Conservation (phyloP, 2,797 vertebrate genomes). For the Brachymystax lenok region DNA sequence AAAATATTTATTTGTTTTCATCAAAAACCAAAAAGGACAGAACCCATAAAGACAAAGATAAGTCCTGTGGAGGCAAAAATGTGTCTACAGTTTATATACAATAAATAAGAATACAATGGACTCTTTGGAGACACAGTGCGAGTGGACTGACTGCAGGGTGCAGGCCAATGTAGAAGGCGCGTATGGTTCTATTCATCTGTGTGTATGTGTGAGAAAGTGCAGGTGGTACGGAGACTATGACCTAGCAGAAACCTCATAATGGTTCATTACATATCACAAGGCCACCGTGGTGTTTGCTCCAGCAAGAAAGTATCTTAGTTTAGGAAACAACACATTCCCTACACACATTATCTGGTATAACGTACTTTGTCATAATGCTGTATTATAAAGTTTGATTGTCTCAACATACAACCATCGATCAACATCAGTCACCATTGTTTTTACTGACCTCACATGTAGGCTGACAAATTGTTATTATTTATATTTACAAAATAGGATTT, state of each 20-base stretch:
- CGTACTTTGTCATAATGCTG: not conserved
- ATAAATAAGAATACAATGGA: conserved; percentile 37
- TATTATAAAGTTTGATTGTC: not conserved
- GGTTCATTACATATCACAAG: no score
- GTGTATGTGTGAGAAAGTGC: no score
- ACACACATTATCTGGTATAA: not conserved
- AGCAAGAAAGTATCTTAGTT: not conserved
- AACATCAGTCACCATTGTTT: not conserved
- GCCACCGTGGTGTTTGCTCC: not conserved
- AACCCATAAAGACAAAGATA: conserved; percentile 2
- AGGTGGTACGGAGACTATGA: no score
- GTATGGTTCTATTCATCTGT: no score
- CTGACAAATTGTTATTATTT: conserved; percentile 38
- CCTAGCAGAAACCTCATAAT: no score
- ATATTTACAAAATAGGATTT: conserved; percentile 70
- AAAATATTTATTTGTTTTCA: conserved; percentile 79
- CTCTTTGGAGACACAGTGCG: conserved; percentile 5
- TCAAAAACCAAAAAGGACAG: conserved; percentile 38
- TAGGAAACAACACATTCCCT: not conserved
- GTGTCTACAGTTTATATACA: conserved; percentile 12
- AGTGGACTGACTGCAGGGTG: not conserved
- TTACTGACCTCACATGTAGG: conserved; percentile 38
- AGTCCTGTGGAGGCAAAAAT: no score
- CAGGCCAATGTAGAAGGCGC: not conserved
- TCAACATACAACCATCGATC: not conserved